phyloP scores from a whole-genome alignment of 1,140 invertebrate species.

The Asobara japonica region DNA sequence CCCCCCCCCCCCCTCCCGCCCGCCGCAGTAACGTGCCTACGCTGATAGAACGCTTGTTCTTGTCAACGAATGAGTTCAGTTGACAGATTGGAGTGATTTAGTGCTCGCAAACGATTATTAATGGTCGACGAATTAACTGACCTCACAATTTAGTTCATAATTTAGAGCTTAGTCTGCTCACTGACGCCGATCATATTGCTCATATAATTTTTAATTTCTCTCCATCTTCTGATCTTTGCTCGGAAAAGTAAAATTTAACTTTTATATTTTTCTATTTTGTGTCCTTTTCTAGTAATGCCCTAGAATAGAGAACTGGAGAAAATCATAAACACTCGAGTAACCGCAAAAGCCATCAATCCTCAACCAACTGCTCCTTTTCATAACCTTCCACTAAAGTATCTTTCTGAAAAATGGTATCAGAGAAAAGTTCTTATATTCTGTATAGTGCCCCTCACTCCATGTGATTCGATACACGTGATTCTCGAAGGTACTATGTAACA shows the following conservation, averaged over 20 bases:
- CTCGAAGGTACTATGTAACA: not conserved
- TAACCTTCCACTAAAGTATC: not conserved
- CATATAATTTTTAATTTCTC: too few species aligned
- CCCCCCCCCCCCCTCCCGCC: too few species aligned
- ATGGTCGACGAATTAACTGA: too few species aligned
- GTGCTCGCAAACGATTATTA: too few species aligned
- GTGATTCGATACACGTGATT: conserved; percentile 6
- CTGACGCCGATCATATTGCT: too few species aligned
- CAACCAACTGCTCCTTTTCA: not conserved
- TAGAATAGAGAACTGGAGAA: not conserved
- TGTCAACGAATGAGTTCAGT: too few species aligned
- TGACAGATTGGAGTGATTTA: too few species aligned
- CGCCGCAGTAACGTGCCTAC: too few species aligned
- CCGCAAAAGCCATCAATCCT: not conserved
- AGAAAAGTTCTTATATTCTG: not conserved
- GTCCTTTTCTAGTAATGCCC: not conserved
- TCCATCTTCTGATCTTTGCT: not conserved
- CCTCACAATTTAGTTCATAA: too few species aligned
- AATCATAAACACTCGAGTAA: not conserved
- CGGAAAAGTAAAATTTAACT: too few species aligned
- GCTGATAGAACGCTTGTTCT: too few species aligned
- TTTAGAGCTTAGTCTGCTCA: too few species aligned
- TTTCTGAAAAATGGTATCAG: not conserved
- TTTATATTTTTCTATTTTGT: not conserved
- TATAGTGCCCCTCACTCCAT: not conserved